These are phyloP conservation scores for Thyatira batis DNA, from an alignment of 2,888 invertebrate species.

Conservation along the genomic window DNA sequence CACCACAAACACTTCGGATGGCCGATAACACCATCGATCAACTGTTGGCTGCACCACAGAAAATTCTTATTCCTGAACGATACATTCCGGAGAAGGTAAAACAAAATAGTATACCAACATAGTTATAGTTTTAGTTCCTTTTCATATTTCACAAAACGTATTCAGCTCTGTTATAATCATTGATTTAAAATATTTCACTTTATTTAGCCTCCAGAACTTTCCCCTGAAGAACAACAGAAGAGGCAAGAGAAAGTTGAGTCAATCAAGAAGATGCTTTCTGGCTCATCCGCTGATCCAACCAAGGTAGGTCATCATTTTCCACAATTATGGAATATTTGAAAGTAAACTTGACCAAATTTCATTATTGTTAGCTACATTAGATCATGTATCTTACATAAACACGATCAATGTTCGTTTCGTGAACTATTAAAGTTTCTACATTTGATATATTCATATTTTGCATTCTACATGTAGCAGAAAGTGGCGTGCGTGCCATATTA, in stretches of 20 bases:
- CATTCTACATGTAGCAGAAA: background rate
- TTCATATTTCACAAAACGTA: background rate
- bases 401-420: background rate
- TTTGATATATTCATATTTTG: background rate
- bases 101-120: constrained; percentile 2
- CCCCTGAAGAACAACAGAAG: constrained; percentile 92
- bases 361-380: background rate
- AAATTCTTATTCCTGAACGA: constrained; percentile 95
- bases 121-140: background rate
- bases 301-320: constrained; percentile 53
- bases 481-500: background rate
- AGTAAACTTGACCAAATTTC: background rate
- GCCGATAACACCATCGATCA: constrained; percentile 93
- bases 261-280: constrained; percentile 94
- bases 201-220: constrained; percentile 88
- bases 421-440: background rate
- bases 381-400: background rate
- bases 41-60: constrained; percentile 92
- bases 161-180: background rate
- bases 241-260: constrained; percentile 94
- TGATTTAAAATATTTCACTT: background rate
- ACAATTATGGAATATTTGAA: background rate
- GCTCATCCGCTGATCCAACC: constrained; percentile 79
- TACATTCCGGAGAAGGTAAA: constrained; percentile 93
- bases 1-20: constrained; percentile 77